A percentile compares a stretch with the other conserved stretches of the same genome.
These are phyloP conservation scores for Epistrophe grossulariae DNA, from an alignment of 2,888 invertebrate genomes.

Conservation along the genomic window DNA sequence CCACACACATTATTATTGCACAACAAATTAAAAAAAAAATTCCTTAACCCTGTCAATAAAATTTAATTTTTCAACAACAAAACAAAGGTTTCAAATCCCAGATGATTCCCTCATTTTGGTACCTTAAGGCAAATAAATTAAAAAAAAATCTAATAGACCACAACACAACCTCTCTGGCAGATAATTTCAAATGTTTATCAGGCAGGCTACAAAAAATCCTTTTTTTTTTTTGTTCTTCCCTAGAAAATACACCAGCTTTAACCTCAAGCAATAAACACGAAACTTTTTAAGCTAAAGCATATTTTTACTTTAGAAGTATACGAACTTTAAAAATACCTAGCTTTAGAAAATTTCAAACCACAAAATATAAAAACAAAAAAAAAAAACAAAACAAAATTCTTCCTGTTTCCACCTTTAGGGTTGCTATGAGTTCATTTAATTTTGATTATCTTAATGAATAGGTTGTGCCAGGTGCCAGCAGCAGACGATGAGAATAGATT, in stretches of 20 bases:
- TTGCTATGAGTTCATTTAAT: neutral
- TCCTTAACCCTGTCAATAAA: neutral
- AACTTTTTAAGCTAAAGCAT: neutral
- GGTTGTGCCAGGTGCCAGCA: no score
- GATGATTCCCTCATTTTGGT: neutral
- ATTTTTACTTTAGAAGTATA: neutral
- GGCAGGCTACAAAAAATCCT: neutral
- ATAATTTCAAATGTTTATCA: neutral
- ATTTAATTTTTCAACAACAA: neutral
- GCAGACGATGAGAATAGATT: no score
- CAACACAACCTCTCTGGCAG: neutral
- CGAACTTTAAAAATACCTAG: neutral
- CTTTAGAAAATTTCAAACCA: neutral
- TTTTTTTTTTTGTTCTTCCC: neutral
- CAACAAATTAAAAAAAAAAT: neutral
- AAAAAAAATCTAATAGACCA: constrained; percentile 6
- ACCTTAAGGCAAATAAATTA: neutral
- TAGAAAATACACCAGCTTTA: no score
- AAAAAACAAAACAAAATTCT: neutral
- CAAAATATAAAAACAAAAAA: neutral
- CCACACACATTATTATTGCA: neutral
- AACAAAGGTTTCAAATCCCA: neutral
- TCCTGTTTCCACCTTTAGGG: neutral
- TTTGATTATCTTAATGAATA: no score
- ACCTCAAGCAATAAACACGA: neutral